Evolutionary conservation across 2,113 vertebrate species (phyloP), one percentile per base, ranked within the genome.

Genomic region (Saccopteryx bilineata): DNA sequence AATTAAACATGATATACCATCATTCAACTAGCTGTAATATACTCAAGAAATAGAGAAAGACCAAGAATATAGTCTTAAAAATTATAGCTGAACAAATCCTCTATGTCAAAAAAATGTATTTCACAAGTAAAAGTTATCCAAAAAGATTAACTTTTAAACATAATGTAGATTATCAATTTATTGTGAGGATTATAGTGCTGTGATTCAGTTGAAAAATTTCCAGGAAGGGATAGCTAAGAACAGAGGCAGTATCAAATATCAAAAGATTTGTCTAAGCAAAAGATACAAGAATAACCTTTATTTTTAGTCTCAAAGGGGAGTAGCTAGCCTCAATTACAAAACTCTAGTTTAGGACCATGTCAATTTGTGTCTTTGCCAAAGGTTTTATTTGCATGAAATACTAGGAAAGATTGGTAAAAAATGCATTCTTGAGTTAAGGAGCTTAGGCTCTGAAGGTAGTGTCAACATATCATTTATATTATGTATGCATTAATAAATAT

Each of bases 351-450:
- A 69, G 28, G 78, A 71, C 21, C 48, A 21, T 56, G 93, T 58
- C 74, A 50, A 12, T 91, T 88, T 94, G 26, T 81, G 2, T 85
- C 89, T 96, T 94, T 78, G 28, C 87, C 89, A 23, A 94, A 95
- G 39, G 88, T 54, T 94, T 58, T 85, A 69, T 96, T 96, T 92
- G 19, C 60, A 71, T 80, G 50, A 92, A 75, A 80, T 50, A 58
- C 23, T 83, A 65, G 31, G 33, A 39, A 84, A 69, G 63, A 52
- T 10, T 83, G 50, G 46, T 93, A 93, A 75, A 33, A 92, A 79
- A 84, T 28, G 7, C 21, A 89, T 60, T 48, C 0, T 3, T 31
- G 23, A 21, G 48, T 63, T 93, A 91, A 95, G 33, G 33, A 52
- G 33, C 1, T 74, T 89, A 65, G 69, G 9, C 17, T 95, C 33